Percentiles rank a stretch among this genome's conserved stretches.
Evolutionary conservation across 2,113 vertebrate species (phyloP).

Genomic region (Psephotus haematonotus): DNA sequence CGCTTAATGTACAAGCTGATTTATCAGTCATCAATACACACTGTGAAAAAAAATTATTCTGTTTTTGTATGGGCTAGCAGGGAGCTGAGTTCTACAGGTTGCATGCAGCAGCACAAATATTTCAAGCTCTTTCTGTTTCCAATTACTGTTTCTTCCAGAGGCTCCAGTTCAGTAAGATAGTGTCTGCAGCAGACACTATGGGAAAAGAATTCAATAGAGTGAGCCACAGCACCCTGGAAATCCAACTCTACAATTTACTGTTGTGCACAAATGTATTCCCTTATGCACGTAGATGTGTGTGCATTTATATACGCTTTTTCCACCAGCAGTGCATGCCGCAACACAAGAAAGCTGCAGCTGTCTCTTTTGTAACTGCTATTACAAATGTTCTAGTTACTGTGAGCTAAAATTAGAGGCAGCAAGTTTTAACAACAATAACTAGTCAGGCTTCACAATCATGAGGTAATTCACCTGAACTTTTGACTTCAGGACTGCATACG

Average conservation of each 20-base stretch:
- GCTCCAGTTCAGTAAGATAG: neutral
- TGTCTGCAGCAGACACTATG: neutral
- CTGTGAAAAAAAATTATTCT: neutral
- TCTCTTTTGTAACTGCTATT: neutral
- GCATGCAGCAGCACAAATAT: neutral
- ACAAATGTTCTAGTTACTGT: neutral
- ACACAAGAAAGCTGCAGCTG: neutral
- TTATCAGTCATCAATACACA: neutral
- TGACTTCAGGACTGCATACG: neutral
- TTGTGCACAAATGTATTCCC: neutral
- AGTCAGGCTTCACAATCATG: neutral
- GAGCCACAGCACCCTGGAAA: neutral
- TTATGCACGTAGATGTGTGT: neutral
- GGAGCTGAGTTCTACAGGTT: neutral
- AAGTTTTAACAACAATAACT: neutral
- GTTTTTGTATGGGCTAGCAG: neutral
- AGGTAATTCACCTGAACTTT: conserved; percentile 8
- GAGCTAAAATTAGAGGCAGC: conserved; percentile 11
- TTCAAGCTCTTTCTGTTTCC: neutral
- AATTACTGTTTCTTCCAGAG: neutral
- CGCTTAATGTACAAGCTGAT: neutral
- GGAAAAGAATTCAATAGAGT: neutral
- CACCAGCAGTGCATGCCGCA: neutral
- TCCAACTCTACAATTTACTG: neutral
- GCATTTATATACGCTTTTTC: neutral